Base-by-base conservation (phyloP, 2,113 vertebrate species). In the Zosterops borbonicus region DNA sequence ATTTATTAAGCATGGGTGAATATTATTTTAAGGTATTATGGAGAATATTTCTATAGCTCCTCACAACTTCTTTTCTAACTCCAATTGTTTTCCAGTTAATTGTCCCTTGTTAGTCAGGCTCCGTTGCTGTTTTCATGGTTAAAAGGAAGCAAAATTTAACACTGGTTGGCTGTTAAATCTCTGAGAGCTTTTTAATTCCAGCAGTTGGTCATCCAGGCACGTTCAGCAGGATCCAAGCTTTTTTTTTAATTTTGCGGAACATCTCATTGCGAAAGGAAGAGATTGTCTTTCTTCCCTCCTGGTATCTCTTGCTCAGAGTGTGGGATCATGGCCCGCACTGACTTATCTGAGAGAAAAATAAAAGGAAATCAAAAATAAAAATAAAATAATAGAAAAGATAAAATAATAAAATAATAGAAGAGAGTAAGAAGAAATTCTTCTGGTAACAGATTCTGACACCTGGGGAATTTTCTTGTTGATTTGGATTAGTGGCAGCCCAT, bases 61-160 rank as follows among this genome's bases (percentile, higher is more conserved):
- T 91, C 8, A 50, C 29, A 78, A 33, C 10, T 12, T 58, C 42
- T 70, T 75, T 75, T 67, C 14, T 55, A 67, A 42, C 56, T 53
- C 24, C 5, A 1, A 41, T 55, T 87, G 82, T 89, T 95, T 96
- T 93, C 82, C 84, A 87, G 35, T 49, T 64, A 91, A 96, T 89
- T 90, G 33, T 59, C 22, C 42, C 69, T 87, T 93, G 77, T 96
- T 96, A 87, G 94, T 96, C 60, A 95, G 55, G 74, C 74, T 78
- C 70, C 1, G 8, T 55, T 90, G 74, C 31, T 70, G 33, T 24
- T 73, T 41, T 93, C 56, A 50, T 49, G 60, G 74, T 25, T 59
- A 91, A 87, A 84, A 70, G 60, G 82, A 87, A 84, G 60, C 5
- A 70, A 84, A 91, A 91, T 82, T 70, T 78, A 63, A 46, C 59